Evolutionary conservation across 2,888 invertebrate species (phyloP), one percentile per base, ranked within the genome.

Genomic region (Latheticus oryzae): DNA sequence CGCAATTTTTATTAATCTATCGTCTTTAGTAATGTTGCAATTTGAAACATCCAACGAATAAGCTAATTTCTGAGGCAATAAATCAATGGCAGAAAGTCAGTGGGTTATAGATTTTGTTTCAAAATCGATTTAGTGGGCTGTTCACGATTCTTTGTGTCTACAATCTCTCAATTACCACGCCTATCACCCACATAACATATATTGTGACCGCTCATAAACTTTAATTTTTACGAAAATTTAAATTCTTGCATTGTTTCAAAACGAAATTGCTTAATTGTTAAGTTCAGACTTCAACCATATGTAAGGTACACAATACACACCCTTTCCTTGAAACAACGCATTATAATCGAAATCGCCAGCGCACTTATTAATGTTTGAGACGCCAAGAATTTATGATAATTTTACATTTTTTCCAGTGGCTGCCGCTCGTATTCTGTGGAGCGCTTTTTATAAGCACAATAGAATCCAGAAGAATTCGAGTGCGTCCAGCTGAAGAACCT

Each of bases 391-490:
- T 24, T 8, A 24, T 1, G 8, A 2, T 2, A 24, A 24, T 2
- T 3, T 24, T 24, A 3, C n/a, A n/a, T n/a, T n/a, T n/a, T n/a
- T 43, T 33, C 5, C 13, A 38, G 51, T 69, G 67, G 68, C 60
- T 76, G 58, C 60, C 71, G 28, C 67, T 76, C 56, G 66, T 77
- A 9, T 8, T 73, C 16, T 58, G 65, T 58, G 72, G 68, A 67
- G 63, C 65, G 13, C 54, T 68, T 30, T 51, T 74, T 28, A 32
- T 73, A 38, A 61, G 62, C 35, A 51, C 64, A 21, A 66, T 75
- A 52, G 78, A 81, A 66, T 78, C 80, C 3, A 77, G 84, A 63
- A 79, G 82, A 65, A 78, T 83, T 13, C 79, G 83, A 48, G 77
- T 83, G 3, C 78, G 83, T 53, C 74, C 79, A 4, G 19, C 23